Conservation (phyloP, 2,113 vertebrate species). For the Canis aureus region DNA sequence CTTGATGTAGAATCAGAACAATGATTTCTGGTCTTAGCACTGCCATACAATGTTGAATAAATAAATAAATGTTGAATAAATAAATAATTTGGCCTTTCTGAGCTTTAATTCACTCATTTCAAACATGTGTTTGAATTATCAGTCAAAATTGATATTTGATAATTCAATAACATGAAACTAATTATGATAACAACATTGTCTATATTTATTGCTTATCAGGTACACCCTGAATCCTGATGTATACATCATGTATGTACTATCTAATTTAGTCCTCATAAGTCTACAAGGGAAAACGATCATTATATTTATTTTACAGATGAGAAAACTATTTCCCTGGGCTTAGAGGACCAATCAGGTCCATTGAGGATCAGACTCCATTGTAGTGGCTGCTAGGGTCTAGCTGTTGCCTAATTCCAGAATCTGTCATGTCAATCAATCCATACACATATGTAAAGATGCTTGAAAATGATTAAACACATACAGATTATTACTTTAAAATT, state of each 20-base stretch:
- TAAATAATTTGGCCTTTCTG: background rate
- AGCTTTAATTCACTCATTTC: background rate
- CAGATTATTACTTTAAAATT: background rate
- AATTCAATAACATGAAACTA: background rate
- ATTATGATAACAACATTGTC: background rate
- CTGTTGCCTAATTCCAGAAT: background rate
- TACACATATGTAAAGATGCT: background rate
- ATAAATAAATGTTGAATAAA: background rate
- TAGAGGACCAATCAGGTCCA: background rate
- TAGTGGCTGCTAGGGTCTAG: background rate
- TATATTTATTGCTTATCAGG: background rate
- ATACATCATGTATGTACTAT: background rate
- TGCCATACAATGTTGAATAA: background rate
- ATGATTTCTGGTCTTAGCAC: background rate
- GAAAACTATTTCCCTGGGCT: background rate
- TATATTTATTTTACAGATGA: background rate
- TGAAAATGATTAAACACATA: background rate
- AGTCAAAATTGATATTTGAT: background rate
- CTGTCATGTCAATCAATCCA: background rate
- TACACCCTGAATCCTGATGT: background rate
- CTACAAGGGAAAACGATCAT: background rate
- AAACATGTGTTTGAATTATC: background rate
- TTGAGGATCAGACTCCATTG: background rate
- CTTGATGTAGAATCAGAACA: background rate
- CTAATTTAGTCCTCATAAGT: background rate